These are phyloP conservation scores for Eubasilissa regina DNA, from an alignment of 1,140 invertebrate species.

Conservation along the genomic window DNA sequence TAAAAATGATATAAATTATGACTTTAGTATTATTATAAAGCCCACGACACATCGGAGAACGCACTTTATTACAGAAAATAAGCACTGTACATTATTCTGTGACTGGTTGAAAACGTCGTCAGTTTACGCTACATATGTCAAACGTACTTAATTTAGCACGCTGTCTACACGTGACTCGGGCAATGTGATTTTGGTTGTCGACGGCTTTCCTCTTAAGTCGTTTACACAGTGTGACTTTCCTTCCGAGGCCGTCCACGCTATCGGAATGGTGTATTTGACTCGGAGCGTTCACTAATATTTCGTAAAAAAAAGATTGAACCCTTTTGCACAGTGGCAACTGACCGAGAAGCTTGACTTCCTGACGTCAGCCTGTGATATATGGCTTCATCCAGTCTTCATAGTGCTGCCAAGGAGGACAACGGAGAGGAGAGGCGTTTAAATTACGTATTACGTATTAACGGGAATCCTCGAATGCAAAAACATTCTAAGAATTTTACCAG, in stretches of 20 bases:
- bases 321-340: background rate
- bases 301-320: background rate
- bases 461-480: slow-evolving; percentile 1
- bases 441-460: slow-evolving; percentile 13
- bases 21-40: too few species aligned
- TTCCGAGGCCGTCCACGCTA: background rate
- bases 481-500: too few species aligned
- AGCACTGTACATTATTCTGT: background rate
- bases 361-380: slow-evolving; percentile 46
- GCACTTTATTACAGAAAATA: background rate
- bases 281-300: background rate
- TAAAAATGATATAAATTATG: too few species aligned
- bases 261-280: background rate
- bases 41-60: background rate
- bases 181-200: slow-evolving; percentile 35
- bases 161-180: slow-evolving; percentile 37
- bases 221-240: background rate
- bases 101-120: slow-evolving; percentile 15
- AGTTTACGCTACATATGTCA: slow-evolving; percentile 41
- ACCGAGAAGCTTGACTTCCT: slow-evolving; percentile 12
- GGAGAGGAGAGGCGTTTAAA: background rate
- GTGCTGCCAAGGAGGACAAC: background rate
- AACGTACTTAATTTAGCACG: slow-evolving; percentile 29
- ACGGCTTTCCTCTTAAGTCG: slow-evolving; percentile 7
- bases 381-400: slow-evolving; percentile 42